Evolutionary conservation across 2,113 vertebrate genomes (phyloP), one percentile per base, ranked within the genome.

Genomic region (Poeciliopsis occidentalis): DNA sequence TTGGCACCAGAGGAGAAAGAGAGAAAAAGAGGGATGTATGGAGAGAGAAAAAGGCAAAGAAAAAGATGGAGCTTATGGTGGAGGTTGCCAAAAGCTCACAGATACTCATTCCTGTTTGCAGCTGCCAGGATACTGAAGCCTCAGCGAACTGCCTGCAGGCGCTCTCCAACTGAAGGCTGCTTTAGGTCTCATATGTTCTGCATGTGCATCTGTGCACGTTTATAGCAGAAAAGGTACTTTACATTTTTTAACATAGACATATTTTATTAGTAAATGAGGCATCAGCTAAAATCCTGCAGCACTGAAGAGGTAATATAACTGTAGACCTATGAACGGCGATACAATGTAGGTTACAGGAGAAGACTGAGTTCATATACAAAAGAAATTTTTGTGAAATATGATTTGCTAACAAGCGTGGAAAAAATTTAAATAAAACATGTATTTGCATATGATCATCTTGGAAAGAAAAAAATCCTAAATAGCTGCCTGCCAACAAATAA

Each of bases 81-180:
- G 63, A 86, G 74, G 76, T 78, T 78, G 78, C 87, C 87, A 88
- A 85, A 86, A 86, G 79, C 75, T 74, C 73, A 81, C 73, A 81
- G 81, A 67, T 73, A 34, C 82, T 75, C 41, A 10, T 73, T 75
- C 60, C 39, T 80, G 74, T 87, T 67, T 83, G 64, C 82, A 82
- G 81, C 87, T 89, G 90, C 90, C 88, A 92, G 85, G 81, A 89
- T 84, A 85, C 88, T 64, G 64, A 78, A 85, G 82, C 79, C 87
- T 87, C 86, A 82, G 89, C 87, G 86, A 81, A 72, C 72, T 73
- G 83, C 87, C 86, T 81, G 69, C 67, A 81, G 87, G 85, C 74
- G 73, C 79, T 83, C 80, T 80, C 78, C 64, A 78, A 84, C 64
- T 68, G 63, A 75, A 64, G 60, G 41, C 71, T 47, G 71, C 79